Evolutionary conservation across 2,113 vertebrate species (phyloP), one percentile per base, ranked within the genome.

Genomic region (Penelope pileata): DNA sequence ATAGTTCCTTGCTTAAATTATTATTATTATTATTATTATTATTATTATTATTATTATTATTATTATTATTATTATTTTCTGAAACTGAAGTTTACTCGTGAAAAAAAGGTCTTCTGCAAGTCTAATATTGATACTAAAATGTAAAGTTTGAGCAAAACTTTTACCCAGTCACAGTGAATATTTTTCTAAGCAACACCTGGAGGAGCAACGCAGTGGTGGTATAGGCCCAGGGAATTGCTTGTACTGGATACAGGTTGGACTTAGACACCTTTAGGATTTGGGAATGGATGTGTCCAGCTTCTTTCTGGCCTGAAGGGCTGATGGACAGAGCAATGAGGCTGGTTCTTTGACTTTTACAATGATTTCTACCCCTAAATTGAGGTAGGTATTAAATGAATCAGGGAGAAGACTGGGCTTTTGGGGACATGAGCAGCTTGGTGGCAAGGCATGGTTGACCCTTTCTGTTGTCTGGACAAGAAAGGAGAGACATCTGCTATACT

Each of bases 301-400:
- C 26, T 64, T 79, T 72, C 58, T 82, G n/a, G 58, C 63, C 30
- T 4, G 27, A 70, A 74, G 48, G 50, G 23, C 12, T 59, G 73
- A 53, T 59, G 81, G 66, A 60, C n/a, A 45, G 43, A 72, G 16
- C 32, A 29, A 67, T 68, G 64, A 50, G 70, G 21, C 67, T 73
- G 58, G 10, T 10, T 59, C 42, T 92, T 94, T 76, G 62, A 34
- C 11, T 74, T 17, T 27, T 17, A 34, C 45, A 36, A 54, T 90
- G 68, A 45, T 76, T 91, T 85, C n/a, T 16, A 40, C 63, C 45
- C 48, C 50, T 74, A 72, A 60, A 75, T 88, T 90, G 43, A 45
- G 8, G 36, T 43, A 23, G 63, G 22, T 90, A 40, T 79, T 83
- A 60, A 60, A 70, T 43, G 51, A 42, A 51, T 58, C 51, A 34